Base-by-base conservation (phyloP, 2,113 vertebrate species). In the Lampris megalopsis region DNA sequence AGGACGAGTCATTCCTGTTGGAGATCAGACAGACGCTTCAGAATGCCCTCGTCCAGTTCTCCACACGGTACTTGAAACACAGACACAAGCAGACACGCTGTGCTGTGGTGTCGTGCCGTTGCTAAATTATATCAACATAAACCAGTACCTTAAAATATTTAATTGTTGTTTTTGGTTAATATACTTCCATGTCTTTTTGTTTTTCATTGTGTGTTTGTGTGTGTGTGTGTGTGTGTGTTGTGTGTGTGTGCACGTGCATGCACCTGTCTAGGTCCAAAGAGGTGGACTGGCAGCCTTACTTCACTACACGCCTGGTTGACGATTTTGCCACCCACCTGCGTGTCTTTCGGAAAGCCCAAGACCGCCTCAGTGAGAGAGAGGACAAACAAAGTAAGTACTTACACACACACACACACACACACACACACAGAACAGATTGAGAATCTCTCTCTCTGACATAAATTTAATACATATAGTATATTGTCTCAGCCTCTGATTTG, bases 201-300 rank as follows among this genome's bases (percentile, higher is more conserved):
- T 10, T 2, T 8, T 1, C 7, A 13, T 37, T 36, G 11, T 38
- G 35, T 59, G 59, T 9, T n/a, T n/a, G n/a, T n/a, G n/a, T n/a
- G n/a, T 24, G 24, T 24, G 24, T 24, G 24, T 24, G 24, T 24
- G 24, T 24, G 24, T 24, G 24, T 24, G 24, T 24, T 24, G 5
- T 47, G 4, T 36, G 11, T 45, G 9, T 11, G 42, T 36, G 6
- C 43, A 13, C 68, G 7, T 62, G 1, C 63, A 36, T 74, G 35
- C 63, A 4, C 73, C 1, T 62, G 2, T 43, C 3, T 88, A 99
- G 98, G 93, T 98, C 97, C 77, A 99, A 99, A 92, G 98, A 99
- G 91, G 96, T 97, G 92, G 98, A 99, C 94, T 99, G 98, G 98
- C 98, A 99, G 92, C 97, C 97, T 91, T 99, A 99, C 90, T 98